These are phyloP conservation scores for Agriopis leucophaearia DNA, from an alignment of 2,888 invertebrate species.

Conservation along the genomic window DNA sequence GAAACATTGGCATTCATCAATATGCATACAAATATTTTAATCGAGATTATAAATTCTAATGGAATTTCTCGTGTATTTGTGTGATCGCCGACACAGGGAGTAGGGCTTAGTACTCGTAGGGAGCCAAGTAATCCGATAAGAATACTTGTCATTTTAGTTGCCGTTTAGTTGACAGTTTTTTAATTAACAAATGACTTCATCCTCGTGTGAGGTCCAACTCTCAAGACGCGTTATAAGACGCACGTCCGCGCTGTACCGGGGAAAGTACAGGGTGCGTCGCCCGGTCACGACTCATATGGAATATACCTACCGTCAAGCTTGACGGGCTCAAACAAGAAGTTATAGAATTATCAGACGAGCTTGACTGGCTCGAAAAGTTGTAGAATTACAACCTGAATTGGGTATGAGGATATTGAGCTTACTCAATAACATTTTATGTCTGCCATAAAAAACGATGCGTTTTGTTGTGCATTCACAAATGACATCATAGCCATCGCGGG, in stretches of 20 bases:
- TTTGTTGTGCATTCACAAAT: conserved; percentile 13
- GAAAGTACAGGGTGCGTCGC: conserved; percentile 54
- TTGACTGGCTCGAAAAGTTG: conserved; percentile 8
- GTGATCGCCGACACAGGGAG: no score
- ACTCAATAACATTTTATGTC: conserved; percentile 24
- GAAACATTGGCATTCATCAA: no score
- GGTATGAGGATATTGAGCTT: conserved; percentile 17
- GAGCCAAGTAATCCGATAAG: not conserved
- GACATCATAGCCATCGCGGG: conserved; percentile 7
- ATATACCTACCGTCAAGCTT: conserved; percentile 25
- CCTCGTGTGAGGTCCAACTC: conserved; percentile 36
- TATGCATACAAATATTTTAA: no score
- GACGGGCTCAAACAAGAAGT: conserved; percentile 10
- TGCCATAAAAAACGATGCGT: conserved; percentile 20
- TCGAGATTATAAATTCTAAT: no score
- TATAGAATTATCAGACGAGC: conserved; percentile 6
- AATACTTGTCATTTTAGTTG: not conserved
- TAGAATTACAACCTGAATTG: conserved; percentile 11
- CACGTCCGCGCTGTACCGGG: conserved; percentile 44
- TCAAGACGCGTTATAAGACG: conserved; percentile 21
- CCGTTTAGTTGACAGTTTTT: not conserved
- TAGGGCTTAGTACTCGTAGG: no score
- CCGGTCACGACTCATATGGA: conserved; percentile 37
- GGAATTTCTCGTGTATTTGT: no score
- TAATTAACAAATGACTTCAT: conserved; percentile 32